Evolutionary conservation across 2,797 vertebrate genomes (phyloP).

Genomic region (Yasuhikotakia modesta): DNA sequence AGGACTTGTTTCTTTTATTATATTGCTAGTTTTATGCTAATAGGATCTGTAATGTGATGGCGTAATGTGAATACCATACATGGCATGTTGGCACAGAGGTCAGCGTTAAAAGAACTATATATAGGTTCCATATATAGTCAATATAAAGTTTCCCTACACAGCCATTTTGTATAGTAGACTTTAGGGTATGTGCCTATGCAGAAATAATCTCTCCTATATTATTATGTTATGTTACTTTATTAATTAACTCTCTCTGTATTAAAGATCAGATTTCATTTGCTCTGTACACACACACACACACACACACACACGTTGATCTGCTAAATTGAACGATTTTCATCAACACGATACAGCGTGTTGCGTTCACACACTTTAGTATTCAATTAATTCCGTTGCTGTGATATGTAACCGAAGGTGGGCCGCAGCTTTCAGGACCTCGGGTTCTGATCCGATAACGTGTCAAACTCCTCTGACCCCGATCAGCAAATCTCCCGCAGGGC

Average conservation of each 20-base stretch:
- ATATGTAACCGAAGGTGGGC: neutral
- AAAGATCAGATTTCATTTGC: too few species aligned
- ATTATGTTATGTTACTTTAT: too few species aligned
- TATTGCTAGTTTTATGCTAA: too few species aligned
- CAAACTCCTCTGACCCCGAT: constrained; percentile 48
- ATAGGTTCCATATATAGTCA: too few species aligned
- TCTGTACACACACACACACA: too few species aligned
- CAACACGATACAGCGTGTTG: neutral
- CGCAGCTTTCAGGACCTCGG: neutral
- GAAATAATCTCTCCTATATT: too few species aligned
- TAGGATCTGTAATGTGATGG: neutral
- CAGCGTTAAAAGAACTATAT: neutral
- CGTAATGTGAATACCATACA: neutral
- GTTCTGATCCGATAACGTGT: constrained; percentile 35
- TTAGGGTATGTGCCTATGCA: too few species aligned
- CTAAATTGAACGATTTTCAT: neutral
- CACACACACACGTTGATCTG: too few species aligned
- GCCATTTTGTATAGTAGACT: neutral
- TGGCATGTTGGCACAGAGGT: neutral
- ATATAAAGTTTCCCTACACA: too few species aligned
- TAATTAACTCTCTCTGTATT: too few species aligned
- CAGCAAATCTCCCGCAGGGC: constrained; percentile 42
- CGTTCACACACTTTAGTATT: neutral
- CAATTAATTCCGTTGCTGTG: neutral
- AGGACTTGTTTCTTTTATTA: too few species aligned